Evolutionary conservation across 2,113 vertebrate genomes (phyloP).

Genomic region (Mus pahari): DNA sequence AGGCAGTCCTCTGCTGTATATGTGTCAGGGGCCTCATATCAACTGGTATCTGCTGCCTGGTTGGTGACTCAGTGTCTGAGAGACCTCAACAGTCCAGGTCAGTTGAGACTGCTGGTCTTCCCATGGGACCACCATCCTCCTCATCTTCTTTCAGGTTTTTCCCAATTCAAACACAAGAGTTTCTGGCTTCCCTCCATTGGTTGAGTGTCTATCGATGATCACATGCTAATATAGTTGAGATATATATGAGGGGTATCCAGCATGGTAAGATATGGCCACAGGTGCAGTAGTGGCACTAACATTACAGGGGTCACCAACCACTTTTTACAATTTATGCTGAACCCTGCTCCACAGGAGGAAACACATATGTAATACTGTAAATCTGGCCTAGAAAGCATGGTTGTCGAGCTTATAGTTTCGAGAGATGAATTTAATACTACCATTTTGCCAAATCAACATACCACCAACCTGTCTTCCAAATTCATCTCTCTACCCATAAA

Average conservation of each 20-base stretch:
- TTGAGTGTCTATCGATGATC: background rate
- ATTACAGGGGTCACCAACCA: background rate
- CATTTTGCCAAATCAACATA: background rate
- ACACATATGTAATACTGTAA: background rate
- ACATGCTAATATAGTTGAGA: constrained; percentile 17
- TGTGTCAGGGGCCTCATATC: too few species aligned
- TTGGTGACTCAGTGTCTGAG: too few species aligned
- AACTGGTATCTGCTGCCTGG: too few species aligned
- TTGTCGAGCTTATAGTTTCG: background rate
- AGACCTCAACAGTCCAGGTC: too few species aligned
- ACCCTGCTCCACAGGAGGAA: background rate
- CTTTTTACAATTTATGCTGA: background rate
- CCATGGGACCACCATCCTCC: too few species aligned
- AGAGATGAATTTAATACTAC: background rate
- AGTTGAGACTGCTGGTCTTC: too few species aligned
- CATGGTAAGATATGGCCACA: background rate
- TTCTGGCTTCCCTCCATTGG: too few species aligned
- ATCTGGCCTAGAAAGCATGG: background rate
- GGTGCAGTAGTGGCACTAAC: too few species aligned
- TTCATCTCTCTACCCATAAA: background rate
- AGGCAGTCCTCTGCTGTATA: too few species aligned
- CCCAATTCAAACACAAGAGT: too few species aligned
- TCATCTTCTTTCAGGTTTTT: too few species aligned
- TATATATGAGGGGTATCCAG: background rate
- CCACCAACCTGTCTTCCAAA: background rate